Evolutionary conservation across 2,113 vertebrate genomes (phyloP).

Genomic region (Chaetura pelagica): DNA sequence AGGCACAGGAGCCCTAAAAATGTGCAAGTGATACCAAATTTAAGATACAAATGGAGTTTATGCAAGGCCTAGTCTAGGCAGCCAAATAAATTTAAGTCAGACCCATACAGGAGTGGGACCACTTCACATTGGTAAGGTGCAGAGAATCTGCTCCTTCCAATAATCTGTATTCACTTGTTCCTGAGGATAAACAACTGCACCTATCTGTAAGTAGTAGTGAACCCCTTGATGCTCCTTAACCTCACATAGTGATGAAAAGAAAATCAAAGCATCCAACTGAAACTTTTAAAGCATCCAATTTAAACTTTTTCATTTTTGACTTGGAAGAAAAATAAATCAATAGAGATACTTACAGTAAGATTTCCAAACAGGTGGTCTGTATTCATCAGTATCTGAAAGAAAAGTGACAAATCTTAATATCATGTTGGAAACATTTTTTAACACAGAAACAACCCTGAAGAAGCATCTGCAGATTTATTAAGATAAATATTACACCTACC

Average conservation of each 20-base stretch:
- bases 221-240: not conserved
- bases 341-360: slow-evolving; percentile 87
- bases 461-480: not conserved
- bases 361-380: slow-evolving; percentile 91
- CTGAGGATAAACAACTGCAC: not conserved
- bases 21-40: not conserved
- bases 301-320: not conserved
- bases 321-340: not conserved
- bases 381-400: slow-evolving; percentile 90
- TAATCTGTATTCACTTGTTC: not conserved
- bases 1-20: not conserved
- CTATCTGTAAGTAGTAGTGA: not conserved
- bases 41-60: not conserved
- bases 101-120: not conserved
- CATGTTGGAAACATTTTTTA: not conserved
- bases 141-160: not conserved
- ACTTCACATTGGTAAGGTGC: fast-evolving
- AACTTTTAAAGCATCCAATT: not conserved
- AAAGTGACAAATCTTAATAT: slow-evolving; percentile 1
- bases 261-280: not conserved
- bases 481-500: not conserved
- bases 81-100: not conserved
- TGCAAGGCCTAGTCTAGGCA: not conserved
- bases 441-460: not conserved
- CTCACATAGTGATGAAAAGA: not conserved